These are phyloP conservation scores for Amblyteles armatorius DNA, from an alignment of 2,888 invertebrate genomes.

Conservation along the genomic window DNA sequence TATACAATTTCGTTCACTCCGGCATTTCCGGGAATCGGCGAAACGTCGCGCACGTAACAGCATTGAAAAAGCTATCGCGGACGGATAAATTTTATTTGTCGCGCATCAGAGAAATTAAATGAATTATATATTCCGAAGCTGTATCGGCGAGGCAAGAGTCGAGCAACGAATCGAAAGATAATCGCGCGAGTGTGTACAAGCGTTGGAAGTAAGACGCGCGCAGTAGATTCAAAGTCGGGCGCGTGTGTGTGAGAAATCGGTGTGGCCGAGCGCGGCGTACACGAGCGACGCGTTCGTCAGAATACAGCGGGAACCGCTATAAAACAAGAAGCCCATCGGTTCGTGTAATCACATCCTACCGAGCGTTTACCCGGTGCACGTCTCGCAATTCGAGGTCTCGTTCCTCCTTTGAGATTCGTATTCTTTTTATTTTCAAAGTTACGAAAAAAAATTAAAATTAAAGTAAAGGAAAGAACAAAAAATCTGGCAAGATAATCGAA, in stretches of 20 bases:
- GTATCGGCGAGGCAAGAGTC: not conserved
- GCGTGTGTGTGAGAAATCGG: constrained; percentile 21
- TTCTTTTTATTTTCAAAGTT: not conserved
- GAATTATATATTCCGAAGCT: not conserved
- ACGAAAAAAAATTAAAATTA: no score
- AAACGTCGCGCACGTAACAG: not conserved
- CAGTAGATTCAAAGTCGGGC: not conserved
- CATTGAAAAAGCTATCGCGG: not conserved
- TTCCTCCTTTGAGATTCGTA: constrained; percentile 8
- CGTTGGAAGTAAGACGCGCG: not conserved
- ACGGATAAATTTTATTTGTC: not conserved
- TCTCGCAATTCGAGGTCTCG: constrained; percentile 21
- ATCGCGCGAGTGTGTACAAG: not conserved
- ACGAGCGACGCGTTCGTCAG: constrained; percentile 28
- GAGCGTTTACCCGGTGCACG: constrained; percentile 70
- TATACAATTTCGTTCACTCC: not conserved
- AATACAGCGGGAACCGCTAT: constrained; percentile 69
- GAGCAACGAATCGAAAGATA: constrained; percentile 20
- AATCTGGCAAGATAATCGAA: not conserved
- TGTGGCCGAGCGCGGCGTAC: constrained; percentile 23
- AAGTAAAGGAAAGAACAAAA: not conserved
- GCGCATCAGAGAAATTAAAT: constrained; percentile 1
- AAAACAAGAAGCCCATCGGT: constrained; percentile 74
- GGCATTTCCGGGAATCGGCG: not conserved
- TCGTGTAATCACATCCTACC: constrained; percentile 72